phyloP scores from a whole-genome alignment of 2,888 invertebrate genomes.

The Rhamnusium bicolor region DNA sequence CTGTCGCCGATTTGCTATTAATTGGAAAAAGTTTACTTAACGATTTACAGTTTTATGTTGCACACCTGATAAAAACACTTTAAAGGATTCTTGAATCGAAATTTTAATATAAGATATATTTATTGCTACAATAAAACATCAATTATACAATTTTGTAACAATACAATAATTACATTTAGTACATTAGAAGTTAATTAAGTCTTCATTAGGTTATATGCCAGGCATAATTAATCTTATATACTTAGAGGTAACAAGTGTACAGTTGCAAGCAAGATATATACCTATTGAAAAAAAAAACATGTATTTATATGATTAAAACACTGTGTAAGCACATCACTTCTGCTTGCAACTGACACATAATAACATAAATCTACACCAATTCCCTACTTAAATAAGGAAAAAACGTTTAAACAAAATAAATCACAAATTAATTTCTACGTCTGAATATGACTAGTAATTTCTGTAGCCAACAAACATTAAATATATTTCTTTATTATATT shows the following conservation, averaged over 20 bases:
- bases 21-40: too few species aligned
- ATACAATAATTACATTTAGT: slow-evolving; percentile 45
- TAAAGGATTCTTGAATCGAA: too few species aligned
- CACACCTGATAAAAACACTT: too few species aligned
- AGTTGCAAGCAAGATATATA: slow-evolving; percentile 14
- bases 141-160: slow-evolving; percentile 55
- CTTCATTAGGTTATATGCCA: slow-evolving; percentile 40
- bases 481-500: background rate
- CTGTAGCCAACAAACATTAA: background rate
- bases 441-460: slow-evolving; percentile 12
- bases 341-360: slow-evolving; percentile 1
- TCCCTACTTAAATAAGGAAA: background rate
- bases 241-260: slow-evolving; percentile 31
- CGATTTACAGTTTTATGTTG: too few species aligned
- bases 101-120: slow-evolving; percentile 54
- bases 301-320: background rate
- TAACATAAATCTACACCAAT: background rate
- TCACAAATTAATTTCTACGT: slow-evolving; percentile 14
- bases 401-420: slow-evolving; percentile 1
- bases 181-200: slow-evolving; percentile 36
- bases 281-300: too few species aligned
- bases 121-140: slow-evolving; percentile 58
- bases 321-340: background rate
- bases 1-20: too few species aligned
- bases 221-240: slow-evolving; percentile 29